Base-by-base conservation (phyloP, 2,113 vertebrate genomes). In the Toxostoma redivivum region DNA sequence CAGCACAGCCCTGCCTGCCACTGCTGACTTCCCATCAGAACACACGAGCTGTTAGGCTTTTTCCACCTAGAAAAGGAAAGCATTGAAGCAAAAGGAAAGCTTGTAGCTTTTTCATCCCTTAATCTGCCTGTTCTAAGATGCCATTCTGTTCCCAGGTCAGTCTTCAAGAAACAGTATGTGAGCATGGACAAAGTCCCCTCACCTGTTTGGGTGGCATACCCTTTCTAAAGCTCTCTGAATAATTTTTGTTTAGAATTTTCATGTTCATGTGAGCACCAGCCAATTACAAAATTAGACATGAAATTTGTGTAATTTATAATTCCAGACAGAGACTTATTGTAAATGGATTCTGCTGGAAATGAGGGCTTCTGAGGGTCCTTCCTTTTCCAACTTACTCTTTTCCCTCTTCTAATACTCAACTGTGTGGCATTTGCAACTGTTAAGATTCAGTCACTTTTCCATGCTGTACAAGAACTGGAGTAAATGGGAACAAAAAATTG, bases 241-340 rank as follows among this genome's bases (percentile, higher is more conserved):
- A 0, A 0, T 69, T 88, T 86, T 35, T 24, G 16, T 35, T 65
- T 85, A 78, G 61, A 82, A 86, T 91, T 93, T 87, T 80, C 50
- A 72, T 76, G 57, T 81, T 90, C 42, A 31, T 88, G 60, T 95
- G 88, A 93, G 94, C 44, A 81, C 69, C 64, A 96, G 74, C 54
- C 94, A 92, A 17, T 85, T 96, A n/a, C 72, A 96, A 82, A 97
- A 95, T 90, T 92, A 95, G 90, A 92, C 42, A 48, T 97, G 81
- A 97, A 94, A 94, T 97, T 95, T 87, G 71, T 73, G 30, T 94
- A 86, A 92, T 88, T 96, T 81, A 91, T 95, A 96, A 92, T 85
- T 95, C 33, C 71, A 81, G 53, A 93, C n/a, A 93, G 71, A 91
- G 40, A 91, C 81, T 97, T 97, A 92, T 88, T 97, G 94, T 93